Base-by-base conservation (phyloP, 1,140 invertebrate genomes). In the Euwallacea fornicatus region DNA sequence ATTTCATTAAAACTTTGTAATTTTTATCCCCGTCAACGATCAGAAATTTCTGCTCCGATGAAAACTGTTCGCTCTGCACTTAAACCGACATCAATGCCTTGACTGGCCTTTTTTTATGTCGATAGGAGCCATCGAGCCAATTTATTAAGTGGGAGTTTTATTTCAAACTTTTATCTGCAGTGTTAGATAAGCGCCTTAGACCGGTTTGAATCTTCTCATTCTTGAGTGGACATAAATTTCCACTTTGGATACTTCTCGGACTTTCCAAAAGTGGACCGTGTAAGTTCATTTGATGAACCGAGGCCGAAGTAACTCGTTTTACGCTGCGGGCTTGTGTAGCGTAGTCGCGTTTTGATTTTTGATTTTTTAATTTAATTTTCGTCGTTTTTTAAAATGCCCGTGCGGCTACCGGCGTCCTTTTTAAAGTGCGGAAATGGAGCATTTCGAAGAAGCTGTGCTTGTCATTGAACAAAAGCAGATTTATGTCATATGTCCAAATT, bases 1-100 rank as follows among this genome's bases (percentile, higher is more conserved):
- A 66, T 66, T 66, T 66, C 63, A 66, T 66, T 66, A 66, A 66
- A 66, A 66, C 63, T 66, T 66, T 66, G 47, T 66, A 66, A 66
- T 54, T 66, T 66, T 66, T 66, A 63, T 63, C 44, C 43, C 47
- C 15, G n/a, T 53, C 47, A 55, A 41, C 63, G 21, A 66, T 66
- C 47, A 55, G 47, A 55, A 66, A 66, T 66, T 66, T 66, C 63
- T 42, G 43, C 50, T 55, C 21, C 16, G 15, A 33, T 42, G 50
- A 55, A 66, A 55, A 46, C 46, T 8, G 50, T 46, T 46, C 61
- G 42, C 44, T 66, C 50, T 55, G 63, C 63, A 53, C 50, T 66
- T 66, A 66, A 64, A 46, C 61, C 15, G 59, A 42, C 42, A 61
- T 61, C 21, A 43, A 43, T 11, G 61, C 11, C 11, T 43, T 43